These are phyloP conservation scores for Protomyctophum bolini DNA, from an alignment of 2,113 vertebrate genomes.

Conservation along the genomic window DNA sequence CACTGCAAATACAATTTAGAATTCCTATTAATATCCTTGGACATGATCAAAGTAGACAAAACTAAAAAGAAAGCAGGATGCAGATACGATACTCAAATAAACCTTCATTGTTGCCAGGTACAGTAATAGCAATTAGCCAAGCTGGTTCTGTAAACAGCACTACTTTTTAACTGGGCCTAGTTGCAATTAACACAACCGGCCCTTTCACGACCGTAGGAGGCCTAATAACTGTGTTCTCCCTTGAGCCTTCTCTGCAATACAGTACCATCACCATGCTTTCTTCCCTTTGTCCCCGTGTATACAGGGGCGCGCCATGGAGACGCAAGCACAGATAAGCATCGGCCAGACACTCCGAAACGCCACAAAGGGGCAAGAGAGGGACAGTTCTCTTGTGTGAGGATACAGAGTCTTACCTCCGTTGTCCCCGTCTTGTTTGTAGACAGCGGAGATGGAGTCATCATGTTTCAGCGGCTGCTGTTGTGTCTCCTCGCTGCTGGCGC, in stretches of 20 bases:
- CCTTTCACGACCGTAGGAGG: not conserved
- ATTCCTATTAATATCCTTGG: conserved; percentile 29
- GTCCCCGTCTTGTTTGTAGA: conserved; percentile 67
- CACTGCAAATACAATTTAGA: conserved; percentile 30
- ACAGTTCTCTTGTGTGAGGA: conserved; percentile 20
- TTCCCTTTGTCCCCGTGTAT: conserved; percentile 32
- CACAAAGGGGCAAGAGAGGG: conserved; percentile 32
- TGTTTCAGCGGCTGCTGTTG: conserved; percentile 58
- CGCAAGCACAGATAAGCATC: conserved; percentile 46
- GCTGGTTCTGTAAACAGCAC: not conserved
- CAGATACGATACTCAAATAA: not conserved
- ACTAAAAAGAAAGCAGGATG: not conserved
- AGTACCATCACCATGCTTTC: conserved; percentile 6
- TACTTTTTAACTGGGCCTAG: not conserved
- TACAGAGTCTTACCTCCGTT: conserved; percentile 36
- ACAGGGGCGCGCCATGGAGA: conserved; percentile 45
- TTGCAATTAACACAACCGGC: not conserved
- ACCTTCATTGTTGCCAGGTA: not conserved
- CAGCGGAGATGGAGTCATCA: conserved; percentile 54
- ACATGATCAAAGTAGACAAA: conserved; percentile 17
- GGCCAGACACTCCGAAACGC: conserved; percentile 37
- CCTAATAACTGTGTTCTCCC: not conserved
- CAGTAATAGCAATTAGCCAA: not conserved
- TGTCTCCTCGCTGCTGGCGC: conserved; percentile 25
- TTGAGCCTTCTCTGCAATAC: conserved; percentile 10